Evolutionary conservation across 2,888 invertebrate species (phyloP), one percentile per base, ranked within the genome.

Genomic region (Exephanes ischioxanthus): DNA sequence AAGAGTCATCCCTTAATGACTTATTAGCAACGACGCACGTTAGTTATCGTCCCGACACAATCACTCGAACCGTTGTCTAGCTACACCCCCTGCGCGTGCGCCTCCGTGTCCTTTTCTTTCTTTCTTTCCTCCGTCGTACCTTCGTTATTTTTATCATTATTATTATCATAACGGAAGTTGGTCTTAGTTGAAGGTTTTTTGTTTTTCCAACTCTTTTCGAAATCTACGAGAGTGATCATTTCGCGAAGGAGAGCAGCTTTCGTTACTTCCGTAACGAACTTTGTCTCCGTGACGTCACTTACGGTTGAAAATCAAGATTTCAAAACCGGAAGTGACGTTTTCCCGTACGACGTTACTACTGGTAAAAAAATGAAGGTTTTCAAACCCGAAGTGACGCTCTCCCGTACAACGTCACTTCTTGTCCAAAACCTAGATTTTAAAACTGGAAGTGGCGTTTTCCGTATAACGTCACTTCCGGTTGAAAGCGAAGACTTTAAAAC

Each of bases 1-100:
- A 87, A 88, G 90, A 89, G 88, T 87, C 92, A 90, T 89, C 90
- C 91, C 91, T 90, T 94, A 93, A 94, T 94, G 92, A 94, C 93
- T 93, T 93, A 93, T 93, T 92, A 92, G 91, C 91, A 90, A 89
- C 85, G 89, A 89, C 90, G 81, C 87, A 86, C 80, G 91, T 91
- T 91, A 89, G 90, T 91, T 91, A 92, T 93, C 91, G 90, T 91
- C 90, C 86, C 89, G 89, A 91, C 90, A 89, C 87, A 87, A 90
- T 90, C 89, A 89, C 88, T 87, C 88, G 85, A 72, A 68, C 82
- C 67, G 88, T 89, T 81, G 41, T 77, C 72, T 70, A 26, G 26
- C 67, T 85, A 67, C 63, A 48, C 61, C 70, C 41, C 14, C 45
- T 22, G 58, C 37, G 63, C 22, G n/a, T 22, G 26, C 16, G 66